Evolutionary conservation across 2,888 invertebrate genomes (phyloP), one percentile per base, ranked within the genome.

Genomic region (Aporophyla lueneburgensis): DNA sequence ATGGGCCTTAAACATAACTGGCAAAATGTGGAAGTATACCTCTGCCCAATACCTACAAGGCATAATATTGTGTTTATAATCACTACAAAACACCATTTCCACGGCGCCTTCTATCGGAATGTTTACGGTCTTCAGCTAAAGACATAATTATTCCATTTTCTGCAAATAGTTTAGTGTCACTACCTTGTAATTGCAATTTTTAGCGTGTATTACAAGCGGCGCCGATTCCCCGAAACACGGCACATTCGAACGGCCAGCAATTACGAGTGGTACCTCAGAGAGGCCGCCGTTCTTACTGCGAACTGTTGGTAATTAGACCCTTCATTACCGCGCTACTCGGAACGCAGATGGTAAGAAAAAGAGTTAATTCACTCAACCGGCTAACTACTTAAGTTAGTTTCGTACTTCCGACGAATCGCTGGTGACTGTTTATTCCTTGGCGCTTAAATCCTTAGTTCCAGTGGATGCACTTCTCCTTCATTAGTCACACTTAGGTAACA

Each of bases 271-370:
- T 85, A 89, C 83, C 72, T 49, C 90, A 92, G 90, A 92, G 90
- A 86, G 86, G 86, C 93, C 92, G 91, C 90, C 88, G 66, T 85
- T 87, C 46, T 78, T 95, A 94, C 95, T 85, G 88, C 93, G 94
- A 94, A 94, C 88, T 80, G 85, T 71, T 58, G 58, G 89, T 90
- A 94, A 95, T 95, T 94, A 94, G 90, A 88, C 86, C 91, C 90
- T 89, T 89, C 92, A 93, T 94, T 93, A 92, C 89, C 71, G 67
- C 80, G 79, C 71, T 94, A 94, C 95, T 89, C 74, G 86, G 95
- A 95, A 94, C 85, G 86, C 85, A 87, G 87, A 90, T 90, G 89
- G 66, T 63, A 83, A 78, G 80, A 86, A 87, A 89, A 84, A 82
- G 68, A 82, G 71, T 76, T 76, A 83, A 82, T 76, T 83, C 78